phyloP scores from a whole-genome alignment of 2,797 vertebrate species.

The Thripadectes ignobilis region DNA sequence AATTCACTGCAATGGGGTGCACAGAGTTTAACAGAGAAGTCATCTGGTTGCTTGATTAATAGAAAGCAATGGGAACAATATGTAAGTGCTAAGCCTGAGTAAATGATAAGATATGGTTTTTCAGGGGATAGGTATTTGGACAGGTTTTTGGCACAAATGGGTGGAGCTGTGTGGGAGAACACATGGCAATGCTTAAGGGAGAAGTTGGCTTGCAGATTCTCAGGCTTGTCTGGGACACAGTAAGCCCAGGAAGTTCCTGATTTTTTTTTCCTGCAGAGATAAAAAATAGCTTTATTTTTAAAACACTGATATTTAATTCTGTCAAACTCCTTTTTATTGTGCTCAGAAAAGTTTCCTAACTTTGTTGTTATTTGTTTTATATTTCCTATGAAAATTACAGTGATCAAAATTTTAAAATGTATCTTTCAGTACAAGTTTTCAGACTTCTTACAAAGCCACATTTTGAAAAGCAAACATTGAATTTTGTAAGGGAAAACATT shows the following conservation, averaged over 20 bases:
- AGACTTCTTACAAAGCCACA: not conserved
- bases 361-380: not conserved
- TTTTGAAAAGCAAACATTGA: not conserved
- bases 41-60: not conserved
- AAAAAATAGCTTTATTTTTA: not conserved
- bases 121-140: conserved; percentile 5
- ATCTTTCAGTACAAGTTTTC: not conserved
- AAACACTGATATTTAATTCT: not conserved
- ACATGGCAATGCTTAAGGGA: conserved; percentile 29
- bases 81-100: not conserved
- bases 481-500: not conserved
- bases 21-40: not conserved
- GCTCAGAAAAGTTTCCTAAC: not conserved
- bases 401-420: not conserved
- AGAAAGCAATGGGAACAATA: not conserved
- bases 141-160: conserved; percentile 19
- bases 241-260: not conserved
- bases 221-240: not conserved
- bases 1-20: not conserved
- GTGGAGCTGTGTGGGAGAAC: not conserved
- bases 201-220: not conserved
- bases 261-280: not conserved
- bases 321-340: not conserved
- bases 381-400: not conserved
- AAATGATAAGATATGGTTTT: not conserved